phyloP scores from a whole-genome alignment of 2,797 vertebrate genomes.

The Brachymystax lenok region DNA sequence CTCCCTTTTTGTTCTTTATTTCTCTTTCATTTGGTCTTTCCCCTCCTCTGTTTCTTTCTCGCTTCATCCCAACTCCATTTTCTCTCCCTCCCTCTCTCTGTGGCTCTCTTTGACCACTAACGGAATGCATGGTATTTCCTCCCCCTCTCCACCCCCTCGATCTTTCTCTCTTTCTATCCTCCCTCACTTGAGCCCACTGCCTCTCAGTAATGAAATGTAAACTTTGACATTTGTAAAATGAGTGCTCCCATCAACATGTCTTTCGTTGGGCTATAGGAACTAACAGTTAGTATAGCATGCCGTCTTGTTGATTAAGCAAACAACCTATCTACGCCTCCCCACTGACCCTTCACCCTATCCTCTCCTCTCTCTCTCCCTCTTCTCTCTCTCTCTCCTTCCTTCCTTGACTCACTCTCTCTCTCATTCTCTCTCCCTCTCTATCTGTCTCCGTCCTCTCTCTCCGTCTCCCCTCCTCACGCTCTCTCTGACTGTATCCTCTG shows the following conservation, averaged over 20 bases:
- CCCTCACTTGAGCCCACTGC: slow-evolving; percentile 10
- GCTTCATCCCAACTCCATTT: slow-evolving; percentile 45
- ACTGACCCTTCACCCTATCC: slow-evolving; percentile 34
- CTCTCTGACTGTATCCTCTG: slow-evolving; percentile 41
- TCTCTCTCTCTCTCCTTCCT: slow-evolving; percentile 23
- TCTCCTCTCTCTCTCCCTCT: slow-evolving; percentile 5
- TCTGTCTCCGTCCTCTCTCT: neutral
- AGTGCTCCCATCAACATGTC: slow-evolving; percentile 48
- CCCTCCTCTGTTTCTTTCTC: slow-evolving; percentile 24
- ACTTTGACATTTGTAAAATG: slow-evolving; percentile 72
- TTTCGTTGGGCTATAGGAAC: slow-evolving; percentile 10
- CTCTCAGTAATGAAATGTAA: slow-evolving; percentile 69
- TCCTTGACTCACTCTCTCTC: slow-evolving; percentile 28
- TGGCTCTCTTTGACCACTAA: slow-evolving; percentile 60
- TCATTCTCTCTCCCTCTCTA: neutral
- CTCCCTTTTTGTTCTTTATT: slow-evolving; percentile 48
- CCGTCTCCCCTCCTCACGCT: slow-evolving; percentile 27
- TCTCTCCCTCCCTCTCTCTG: slow-evolving; percentile 28
- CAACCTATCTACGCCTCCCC: slow-evolving; percentile 9
- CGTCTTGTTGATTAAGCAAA: slow-evolving; percentile 29
- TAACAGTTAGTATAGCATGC: slow-evolving; percentile 46
- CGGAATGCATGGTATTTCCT: slow-evolving; percentile 76
- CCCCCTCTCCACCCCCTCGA: neutral
- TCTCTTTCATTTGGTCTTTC: slow-evolving; percentile 34
- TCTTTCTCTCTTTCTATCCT: neutral